These are phyloP conservation scores for Alca torda DNA, from an alignment of 2,797 vertebrate genomes.

Conservation along the genomic window DNA sequence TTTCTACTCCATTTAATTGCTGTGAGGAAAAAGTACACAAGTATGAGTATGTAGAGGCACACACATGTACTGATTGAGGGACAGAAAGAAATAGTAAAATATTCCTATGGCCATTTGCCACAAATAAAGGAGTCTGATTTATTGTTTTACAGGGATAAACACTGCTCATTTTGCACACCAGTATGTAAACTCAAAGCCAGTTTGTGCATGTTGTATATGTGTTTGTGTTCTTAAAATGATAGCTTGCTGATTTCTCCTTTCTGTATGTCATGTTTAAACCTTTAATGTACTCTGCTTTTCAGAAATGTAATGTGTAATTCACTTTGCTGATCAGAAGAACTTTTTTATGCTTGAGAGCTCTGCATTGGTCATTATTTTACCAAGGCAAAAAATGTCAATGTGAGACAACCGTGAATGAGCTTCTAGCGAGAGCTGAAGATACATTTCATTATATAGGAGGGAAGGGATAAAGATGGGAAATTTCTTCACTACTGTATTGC, in stretches of 20 bases:
- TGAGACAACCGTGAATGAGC: neutral
- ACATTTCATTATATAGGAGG: neutral
- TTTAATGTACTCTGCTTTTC: neutral
- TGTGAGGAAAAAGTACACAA: neutral
- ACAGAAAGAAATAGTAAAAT: neutral
- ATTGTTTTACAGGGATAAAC: neutral
- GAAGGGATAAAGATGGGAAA: neutral
- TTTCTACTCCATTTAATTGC: neutral
- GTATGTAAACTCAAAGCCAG: neutral
- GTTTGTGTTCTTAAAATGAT: neutral
- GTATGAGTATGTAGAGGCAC: neutral
- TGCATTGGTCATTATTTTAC: neutral
- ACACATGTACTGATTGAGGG: neutral
- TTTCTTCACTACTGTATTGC: neutral
- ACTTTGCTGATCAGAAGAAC: neutral
- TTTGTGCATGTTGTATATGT: neutral
- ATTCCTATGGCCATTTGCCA: neutral
- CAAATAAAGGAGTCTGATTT: neutral
- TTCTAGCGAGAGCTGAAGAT: neutral
- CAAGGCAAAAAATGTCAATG: neutral
- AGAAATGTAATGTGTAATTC: neutral
- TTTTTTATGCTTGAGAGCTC: neutral
- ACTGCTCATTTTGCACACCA: neutral
- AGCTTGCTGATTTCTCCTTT: neutral
- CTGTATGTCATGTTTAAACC: neutral